Percentiles rank a stretch among this genome's conserved stretches.
phyloP scores from a whole-genome alignment of 2,888 invertebrate genomes.

The Stegophylla sp. region DNA sequence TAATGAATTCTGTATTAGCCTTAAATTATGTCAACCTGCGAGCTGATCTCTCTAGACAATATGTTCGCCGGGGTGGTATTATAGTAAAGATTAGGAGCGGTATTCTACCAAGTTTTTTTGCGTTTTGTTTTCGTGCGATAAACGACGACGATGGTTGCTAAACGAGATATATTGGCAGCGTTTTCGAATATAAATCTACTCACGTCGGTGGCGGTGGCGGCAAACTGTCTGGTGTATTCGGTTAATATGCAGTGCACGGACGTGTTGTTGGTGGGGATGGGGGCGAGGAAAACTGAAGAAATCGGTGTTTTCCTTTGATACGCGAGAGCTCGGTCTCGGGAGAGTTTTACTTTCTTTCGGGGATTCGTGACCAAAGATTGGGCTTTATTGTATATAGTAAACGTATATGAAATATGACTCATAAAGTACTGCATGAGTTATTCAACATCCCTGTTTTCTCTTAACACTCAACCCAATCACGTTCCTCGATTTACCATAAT shows the following conservation, averaged over 20 bases:
- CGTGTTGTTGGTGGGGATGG: neutral
- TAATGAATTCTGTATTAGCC: no score
- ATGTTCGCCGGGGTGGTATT: no score
- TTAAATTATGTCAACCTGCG: no score
- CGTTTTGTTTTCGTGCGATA: neutral
- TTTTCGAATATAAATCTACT: conserved; percentile 36
- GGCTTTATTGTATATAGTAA: no score
- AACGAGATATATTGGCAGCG: conserved; percentile 11
- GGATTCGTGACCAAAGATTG: conserved; percentile 38
- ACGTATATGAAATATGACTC: conserved; percentile 7
- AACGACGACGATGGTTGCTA: conserved; percentile 7
- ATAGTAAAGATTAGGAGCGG: no score
- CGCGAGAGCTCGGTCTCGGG: neutral
- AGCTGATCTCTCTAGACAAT: no score
- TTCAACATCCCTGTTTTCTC: neutral
- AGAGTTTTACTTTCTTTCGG: conserved; percentile 47
- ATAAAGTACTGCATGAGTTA: conserved; percentile 4
- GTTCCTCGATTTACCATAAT: no score
- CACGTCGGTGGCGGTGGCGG: neutral
- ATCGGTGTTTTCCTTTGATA: conserved; percentile 43
- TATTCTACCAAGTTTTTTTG: neutral
- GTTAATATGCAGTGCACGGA: neutral
- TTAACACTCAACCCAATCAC: neutral
- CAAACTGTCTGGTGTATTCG: neutral
- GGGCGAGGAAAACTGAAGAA: neutral